phyloP scores from a whole-genome alignment of 2,888 invertebrate genomes.

The Drosophila recens region DNA sequence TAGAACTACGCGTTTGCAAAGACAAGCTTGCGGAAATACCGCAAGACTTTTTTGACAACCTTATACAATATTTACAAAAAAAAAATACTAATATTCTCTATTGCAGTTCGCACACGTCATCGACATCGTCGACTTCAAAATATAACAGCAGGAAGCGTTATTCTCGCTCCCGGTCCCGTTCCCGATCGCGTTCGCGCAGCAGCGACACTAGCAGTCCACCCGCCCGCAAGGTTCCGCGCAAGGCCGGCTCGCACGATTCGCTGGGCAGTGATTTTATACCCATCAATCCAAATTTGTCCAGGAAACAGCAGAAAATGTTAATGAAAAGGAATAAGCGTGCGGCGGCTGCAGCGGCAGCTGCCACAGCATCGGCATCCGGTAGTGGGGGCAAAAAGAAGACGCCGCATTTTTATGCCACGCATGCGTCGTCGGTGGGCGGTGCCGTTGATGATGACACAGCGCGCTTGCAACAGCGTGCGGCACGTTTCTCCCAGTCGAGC shows the following conservation, averaged over 20 bases:
- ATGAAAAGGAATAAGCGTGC: slow-evolving; percentile 83
- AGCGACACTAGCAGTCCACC: slow-evolving; percentile 57
- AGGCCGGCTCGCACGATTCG: slow-evolving; percentile 85
- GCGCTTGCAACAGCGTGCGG: slow-evolving; percentile 94
- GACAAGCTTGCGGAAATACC: too few relatives aligned
- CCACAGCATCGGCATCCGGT: slow-evolving; percentile 41
- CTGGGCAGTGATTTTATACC: slow-evolving; percentile 77
- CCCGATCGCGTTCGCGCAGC: slow-evolving; percentile 85
- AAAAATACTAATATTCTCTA: too few relatives aligned
- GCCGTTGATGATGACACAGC: slow-evolving; percentile 91
- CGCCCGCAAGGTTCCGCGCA: slow-evolving; percentile 63
- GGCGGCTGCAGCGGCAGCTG: slow-evolving; percentile 61
- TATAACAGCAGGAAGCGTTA: slow-evolving; percentile 72
- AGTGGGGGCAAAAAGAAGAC: slow-evolving; percentile 85
- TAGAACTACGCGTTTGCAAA: too few relatives aligned
- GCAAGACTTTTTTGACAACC: too few relatives aligned
- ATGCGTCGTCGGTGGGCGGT: slow-evolving; percentile 88
- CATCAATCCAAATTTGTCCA: slow-evolving; percentile 73
- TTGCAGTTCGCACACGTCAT: slow-evolving; percentile 77
- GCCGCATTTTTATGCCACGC: slow-evolving; percentile 86
- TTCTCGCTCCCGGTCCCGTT: slow-evolving; percentile 81
- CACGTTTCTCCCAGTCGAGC: slow-evolving; percentile 88
- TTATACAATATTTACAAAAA: too few relatives aligned
- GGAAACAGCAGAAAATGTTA: slow-evolving; percentile 84
- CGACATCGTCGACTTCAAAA: slow-evolving; percentile 67